Base-by-base conservation (phyloP, 2,113 vertebrate genomes). In the Illadopsis cleaveri region DNA sequence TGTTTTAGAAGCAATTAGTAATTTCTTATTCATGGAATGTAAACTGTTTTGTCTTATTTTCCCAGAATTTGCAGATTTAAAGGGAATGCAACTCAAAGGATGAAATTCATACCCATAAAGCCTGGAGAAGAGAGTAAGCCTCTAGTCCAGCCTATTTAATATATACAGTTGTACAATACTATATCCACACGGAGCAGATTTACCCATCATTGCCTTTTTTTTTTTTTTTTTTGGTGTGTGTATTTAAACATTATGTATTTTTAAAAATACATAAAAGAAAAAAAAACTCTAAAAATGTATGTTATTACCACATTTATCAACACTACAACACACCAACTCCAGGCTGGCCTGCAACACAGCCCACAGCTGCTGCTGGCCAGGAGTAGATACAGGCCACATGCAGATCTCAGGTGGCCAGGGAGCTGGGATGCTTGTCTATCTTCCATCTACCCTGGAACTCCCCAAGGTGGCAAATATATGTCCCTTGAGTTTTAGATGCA, bases 1-100 rank as follows among this genome's bases (percentile, higher is more conserved):
- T 64, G 61, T 68, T 97, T 96, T 91, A 82, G 62, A 95, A 89
- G 89, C 80, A 95, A 93, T 94, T 89, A 93, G 56, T 78, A 89
- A 95, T 86, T 96, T 96, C 83, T 92, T 91, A 91, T 94, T 94
- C 91, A 90, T 79, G 80, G 48, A 78, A 86, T 86, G 62, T 82
- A 87, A 88, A 93, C 90, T 71, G 37, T 77, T 82, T 90, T 94
- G 90, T 75, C 86, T 64, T 37, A 60, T 94, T 94, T 94, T 83
- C 57, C 51, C 57, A 92, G 73, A 94, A 94, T 78, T 79, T 81
- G n/a, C 69, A 90, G 73, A 79, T 94, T 79, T 91, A 86, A 91
- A 75, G 48, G 22, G 54, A 95, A 88, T 65, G 27, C 42, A 94
- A 58, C 71, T 90, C 58, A 83, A 90, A 90, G 75, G 48, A 79